Evolutionary conservation across 2,888 invertebrate species (phyloP), one percentile per base, ranked within the genome.

Genomic region (Mesorhabditis sp.): DNA sequence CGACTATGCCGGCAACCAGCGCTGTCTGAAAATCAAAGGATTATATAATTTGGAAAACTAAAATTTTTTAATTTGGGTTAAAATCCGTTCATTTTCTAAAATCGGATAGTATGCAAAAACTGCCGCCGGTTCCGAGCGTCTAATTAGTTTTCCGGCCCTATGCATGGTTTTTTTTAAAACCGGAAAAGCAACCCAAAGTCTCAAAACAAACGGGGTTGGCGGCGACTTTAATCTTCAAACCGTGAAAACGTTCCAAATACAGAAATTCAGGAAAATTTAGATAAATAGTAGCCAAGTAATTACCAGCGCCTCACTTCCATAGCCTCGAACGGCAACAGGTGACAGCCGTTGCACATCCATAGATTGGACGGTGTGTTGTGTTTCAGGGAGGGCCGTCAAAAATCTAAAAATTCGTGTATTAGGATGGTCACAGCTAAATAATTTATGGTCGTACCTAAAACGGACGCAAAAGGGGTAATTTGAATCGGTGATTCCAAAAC

Each of bases 351-450:
- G 95, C 0, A 94, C 91, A 86, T 96, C 95, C 67, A 95, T 87
- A 0, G 92, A 92, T 74, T 89, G 90, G 66, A 94, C 84, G 4
- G 88, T 89, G 86, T 94, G 94, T 78, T 91, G 91, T 41, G 93
- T 91, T 0, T 91, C 87, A 3, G 95, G 95, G 70, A 95, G 88
- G 76, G 92, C 92, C 85, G 92, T 90, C 75, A 92, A 90, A 85
- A 93, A 95, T 83, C 92, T 80, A 67, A 44, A 74, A 67, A 13
- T 50, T 50, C 5, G 43, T 58, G 45, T 62, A 45, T 61, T 66
- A 6, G 44, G 13, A 7, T 13, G 42, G 45, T 66, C 50, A 15
- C 62, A 15, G 45, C 43, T 43, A 62, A 68, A 68, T 41, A 50
- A 50, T 15, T 28, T 28, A 28, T 28, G 28, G 28, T 28, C 28